These are phyloP conservation scores for Porites lutea DNA, from an alignment of 64 coral and sea anemone genomes.

Conservation along the genomic window DNA sequence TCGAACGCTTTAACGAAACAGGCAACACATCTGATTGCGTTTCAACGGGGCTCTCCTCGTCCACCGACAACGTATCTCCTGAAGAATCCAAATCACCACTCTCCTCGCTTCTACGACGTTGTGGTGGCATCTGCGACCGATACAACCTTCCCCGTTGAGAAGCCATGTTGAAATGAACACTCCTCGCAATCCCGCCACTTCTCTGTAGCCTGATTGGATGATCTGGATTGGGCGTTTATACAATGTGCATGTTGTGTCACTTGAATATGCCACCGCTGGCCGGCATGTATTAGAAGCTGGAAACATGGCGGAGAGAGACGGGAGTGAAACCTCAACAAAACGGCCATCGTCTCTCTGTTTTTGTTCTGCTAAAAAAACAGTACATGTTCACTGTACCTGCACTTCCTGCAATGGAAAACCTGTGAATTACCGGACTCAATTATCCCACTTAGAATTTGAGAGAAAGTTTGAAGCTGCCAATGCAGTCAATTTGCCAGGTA, in stretches of 20 bases:
- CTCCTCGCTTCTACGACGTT: background rate
- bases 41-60: too few relatives aligned
- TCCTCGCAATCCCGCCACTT: slow-evolving; percentile 1
- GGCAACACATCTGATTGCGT: too few relatives aligned
- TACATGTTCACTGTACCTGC: slow-evolving; percentile 39
- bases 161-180: slow-evolving; percentile 15
- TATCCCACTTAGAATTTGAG: slow-evolving; percentile 26
- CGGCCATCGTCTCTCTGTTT: slow-evolving; percentile 30
- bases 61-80: background rate
- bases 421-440: slow-evolving; percentile 36
- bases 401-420: slow-evolving; percentile 46
- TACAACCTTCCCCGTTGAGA: background rate
- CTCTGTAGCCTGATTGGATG: slow-evolving; percentile 11
- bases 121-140: background rate
- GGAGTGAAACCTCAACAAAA: background rate
- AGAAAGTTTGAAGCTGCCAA: slow-evolving; percentile 11
- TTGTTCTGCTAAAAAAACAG: slow-evolving; percentile 41
- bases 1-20: too few relatives aligned
- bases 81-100: background rate
- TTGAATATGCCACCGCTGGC: slow-evolving; percentile 20
- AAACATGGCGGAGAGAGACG: slow-evolving; percentile 23
- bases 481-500: background rate
- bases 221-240: background rate
- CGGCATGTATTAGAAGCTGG: slow-evolving; percentile 7
- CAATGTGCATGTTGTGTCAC: background rate